These are phyloP conservation scores for Paramormyrops hopkinsi DNA, from an alignment of 2,797 vertebrate species.

Conservation along the genomic window DNA sequence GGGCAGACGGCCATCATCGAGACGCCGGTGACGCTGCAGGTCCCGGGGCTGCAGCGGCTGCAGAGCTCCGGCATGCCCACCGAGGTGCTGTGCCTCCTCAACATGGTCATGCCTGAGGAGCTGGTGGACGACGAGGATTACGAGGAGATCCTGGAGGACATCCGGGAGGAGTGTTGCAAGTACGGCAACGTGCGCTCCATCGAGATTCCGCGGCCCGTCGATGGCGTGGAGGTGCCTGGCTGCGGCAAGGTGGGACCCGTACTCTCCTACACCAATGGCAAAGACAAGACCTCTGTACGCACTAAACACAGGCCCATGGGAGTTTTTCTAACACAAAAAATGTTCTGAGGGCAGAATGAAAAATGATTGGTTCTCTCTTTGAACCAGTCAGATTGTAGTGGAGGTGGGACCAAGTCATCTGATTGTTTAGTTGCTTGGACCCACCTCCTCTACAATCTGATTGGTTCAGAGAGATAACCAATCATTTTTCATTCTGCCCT, in stretches of 20 bases:
- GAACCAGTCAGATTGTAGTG: background rate
- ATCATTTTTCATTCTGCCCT: background rate
- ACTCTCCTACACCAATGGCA: background rate
- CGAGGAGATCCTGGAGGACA: constrained; percentile 70
- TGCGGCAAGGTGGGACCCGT: constrained; percentile 59
- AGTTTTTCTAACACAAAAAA: background rate
- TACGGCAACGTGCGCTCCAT: constrained; percentile 64
- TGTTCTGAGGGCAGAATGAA: background rate
- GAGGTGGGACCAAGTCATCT: background rate
- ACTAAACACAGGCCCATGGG: background rate
- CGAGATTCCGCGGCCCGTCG: constrained; percentile 63
- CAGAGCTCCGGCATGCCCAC: constrained; percentile 60
- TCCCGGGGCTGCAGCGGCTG: constrained; percentile 60
- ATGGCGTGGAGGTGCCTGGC: constrained; percentile 65
- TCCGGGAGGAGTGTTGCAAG: constrained; percentile 69
- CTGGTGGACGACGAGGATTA: constrained; percentile 69
- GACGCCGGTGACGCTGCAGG: constrained; percentile 62
- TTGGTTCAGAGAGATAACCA: background rate
- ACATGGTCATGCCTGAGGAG: constrained; percentile 71
- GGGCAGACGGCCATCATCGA: constrained; percentile 56
- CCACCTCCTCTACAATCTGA: background rate
- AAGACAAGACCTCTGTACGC: background rate
- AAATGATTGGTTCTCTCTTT: background rate
- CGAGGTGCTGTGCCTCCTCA: constrained; percentile 65
- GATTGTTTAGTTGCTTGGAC: background rate